Evolutionary conservation across 1,140 invertebrate species (phyloP).

Genomic region (Lysiphlebus fabarum): DNA sequence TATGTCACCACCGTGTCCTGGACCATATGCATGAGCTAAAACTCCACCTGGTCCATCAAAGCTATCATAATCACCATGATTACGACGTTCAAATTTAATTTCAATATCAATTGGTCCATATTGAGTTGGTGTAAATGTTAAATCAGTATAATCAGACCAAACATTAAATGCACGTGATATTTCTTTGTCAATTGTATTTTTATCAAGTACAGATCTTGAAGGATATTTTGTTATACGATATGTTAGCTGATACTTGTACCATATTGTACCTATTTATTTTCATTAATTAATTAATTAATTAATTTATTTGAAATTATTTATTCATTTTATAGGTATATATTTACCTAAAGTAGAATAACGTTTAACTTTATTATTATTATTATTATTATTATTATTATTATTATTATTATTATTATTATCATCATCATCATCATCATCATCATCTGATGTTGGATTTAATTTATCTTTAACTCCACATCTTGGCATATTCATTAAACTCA

Average conservation of each 20-base stretch:
- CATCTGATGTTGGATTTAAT: slow-evolving; percentile 44
- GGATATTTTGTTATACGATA: slow-evolving; percentile 91
- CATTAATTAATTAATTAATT: background rate
- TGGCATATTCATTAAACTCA: slow-evolving; percentile 72
- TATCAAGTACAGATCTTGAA: slow-evolving; percentile 60
- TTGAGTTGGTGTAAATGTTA: slow-evolving; percentile 74
- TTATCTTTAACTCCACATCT: slow-evolving; percentile 85
- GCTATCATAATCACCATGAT: slow-evolving; percentile 91
- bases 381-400: slow-evolving; percentile 65
- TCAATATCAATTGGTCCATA: slow-evolving; percentile 84
- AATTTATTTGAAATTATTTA: too few relatives aligned
- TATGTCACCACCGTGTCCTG: slow-evolving; percentile 89
- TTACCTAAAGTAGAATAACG: slow-evolving; percentile 82
- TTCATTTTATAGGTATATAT: slow-evolving; percentile 24
- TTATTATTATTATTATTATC: slow-evolving; percentile 72
- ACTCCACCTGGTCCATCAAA: slow-evolving; percentile 91
- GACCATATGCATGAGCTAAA: slow-evolving; percentile 90
- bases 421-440: too few relatives aligned
- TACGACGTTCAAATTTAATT: slow-evolving; percentile 80
- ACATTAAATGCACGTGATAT: slow-evolving; percentile 79
- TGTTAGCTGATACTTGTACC: slow-evolving; percentile 83
- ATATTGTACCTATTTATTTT: slow-evolving; percentile 70
- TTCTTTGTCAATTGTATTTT: slow-evolving; percentile 73
- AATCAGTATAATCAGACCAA: slow-evolving; percentile 81
- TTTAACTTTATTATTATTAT: slow-evolving; percentile 71